These are phyloP conservation scores for Thrips palmi DNA, from an alignment of 1,140 invertebrate species.

Conservation along the genomic window DNA sequence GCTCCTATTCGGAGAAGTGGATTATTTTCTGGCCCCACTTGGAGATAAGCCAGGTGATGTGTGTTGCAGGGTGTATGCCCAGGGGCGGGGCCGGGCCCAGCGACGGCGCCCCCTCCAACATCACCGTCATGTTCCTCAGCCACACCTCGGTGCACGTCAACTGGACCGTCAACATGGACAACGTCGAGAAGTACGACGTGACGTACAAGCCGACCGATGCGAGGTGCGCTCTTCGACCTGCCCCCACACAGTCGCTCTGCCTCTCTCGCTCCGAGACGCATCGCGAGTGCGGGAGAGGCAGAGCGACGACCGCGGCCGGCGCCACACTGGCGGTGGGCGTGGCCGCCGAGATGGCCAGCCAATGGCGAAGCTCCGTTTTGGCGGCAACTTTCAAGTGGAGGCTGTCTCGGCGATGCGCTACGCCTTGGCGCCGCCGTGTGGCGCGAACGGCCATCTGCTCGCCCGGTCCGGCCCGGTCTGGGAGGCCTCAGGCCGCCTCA, in stretches of 20 bases:
- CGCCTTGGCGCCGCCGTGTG: too few relatives aligned
- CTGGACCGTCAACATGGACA: conserved; percentile 53
- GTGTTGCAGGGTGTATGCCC: too few relatives aligned
- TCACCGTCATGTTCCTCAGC: conserved; percentile 66
- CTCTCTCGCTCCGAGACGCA: not conserved
- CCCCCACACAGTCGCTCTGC: not conserved
- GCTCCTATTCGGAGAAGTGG: too few relatives aligned
- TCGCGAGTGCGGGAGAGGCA: too few relatives aligned
- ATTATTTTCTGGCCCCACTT: too few relatives aligned
- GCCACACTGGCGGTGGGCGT: not conserved
- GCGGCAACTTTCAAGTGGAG: not conserved
- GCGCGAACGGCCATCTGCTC: too few relatives aligned
- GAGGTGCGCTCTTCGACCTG: conserved; percentile 31
- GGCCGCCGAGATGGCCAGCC: too few relatives aligned
- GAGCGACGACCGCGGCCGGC: not conserved
- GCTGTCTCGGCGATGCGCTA: not conserved
- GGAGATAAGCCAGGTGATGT: too few relatives aligned
- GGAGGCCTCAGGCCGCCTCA: too few relatives aligned
- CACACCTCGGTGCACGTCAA: conserved; percentile 62
- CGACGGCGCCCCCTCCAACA: conserved; percentile 60
- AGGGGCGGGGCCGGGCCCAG: conserved; percentile 59
- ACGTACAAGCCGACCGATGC: conserved; percentile 64
- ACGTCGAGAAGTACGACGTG: conserved; percentile 69
- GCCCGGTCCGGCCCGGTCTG: too few relatives aligned
- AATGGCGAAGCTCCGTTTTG: too few relatives aligned